Conservation (phyloP, 1,140 invertebrate species). For the Nixonia krombeini region DNA sequence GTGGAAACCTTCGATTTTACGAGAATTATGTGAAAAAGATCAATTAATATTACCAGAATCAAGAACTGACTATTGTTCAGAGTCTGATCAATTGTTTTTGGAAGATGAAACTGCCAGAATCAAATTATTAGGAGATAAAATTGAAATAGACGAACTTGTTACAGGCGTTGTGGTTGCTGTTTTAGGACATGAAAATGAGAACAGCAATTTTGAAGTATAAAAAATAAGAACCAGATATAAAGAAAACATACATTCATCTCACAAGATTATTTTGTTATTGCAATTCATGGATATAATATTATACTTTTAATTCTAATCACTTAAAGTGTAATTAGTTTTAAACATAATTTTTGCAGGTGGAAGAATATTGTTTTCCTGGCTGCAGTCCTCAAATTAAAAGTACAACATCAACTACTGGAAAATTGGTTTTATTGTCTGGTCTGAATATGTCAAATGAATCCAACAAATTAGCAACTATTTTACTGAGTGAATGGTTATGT, state of each 20-base stretch:
- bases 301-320: too few relatives aligned
- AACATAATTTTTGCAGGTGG: conserved; percentile 71
- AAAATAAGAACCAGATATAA: conserved; percentile 1
- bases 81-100: conserved; percentile 84
- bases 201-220: conserved; percentile 63
- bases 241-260: not conserved
- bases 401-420: conserved; percentile 70
- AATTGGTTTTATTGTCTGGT: conserved; percentile 85
- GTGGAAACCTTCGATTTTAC: conserved; percentile 92
- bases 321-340: too few relatives aligned
- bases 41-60: conserved; percentile 83
- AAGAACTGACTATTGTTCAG: conserved; percentile 78
- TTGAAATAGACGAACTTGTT: conserved; percentile 75
- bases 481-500: conserved; percentile 85
- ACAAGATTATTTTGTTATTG: too few relatives aligned
- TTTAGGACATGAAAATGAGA: conserved; percentile 74
- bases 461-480: conserved; percentile 75
- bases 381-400: conserved; percentile 75
- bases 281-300: too few relatives aligned
- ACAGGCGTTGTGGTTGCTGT: conserved; percentile 85
- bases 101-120: conserved; percentile 95
- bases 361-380: conserved; percentile 81
- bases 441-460: conserved; percentile 78
- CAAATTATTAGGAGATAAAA: conserved; percentile 78
- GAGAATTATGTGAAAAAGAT: conserved; percentile 91